Evolutionary conservation across 2,113 vertebrate genomes (phyloP), one percentile per base, ranked within the genome.

Genomic region (Psephotus haematonotus): DNA sequence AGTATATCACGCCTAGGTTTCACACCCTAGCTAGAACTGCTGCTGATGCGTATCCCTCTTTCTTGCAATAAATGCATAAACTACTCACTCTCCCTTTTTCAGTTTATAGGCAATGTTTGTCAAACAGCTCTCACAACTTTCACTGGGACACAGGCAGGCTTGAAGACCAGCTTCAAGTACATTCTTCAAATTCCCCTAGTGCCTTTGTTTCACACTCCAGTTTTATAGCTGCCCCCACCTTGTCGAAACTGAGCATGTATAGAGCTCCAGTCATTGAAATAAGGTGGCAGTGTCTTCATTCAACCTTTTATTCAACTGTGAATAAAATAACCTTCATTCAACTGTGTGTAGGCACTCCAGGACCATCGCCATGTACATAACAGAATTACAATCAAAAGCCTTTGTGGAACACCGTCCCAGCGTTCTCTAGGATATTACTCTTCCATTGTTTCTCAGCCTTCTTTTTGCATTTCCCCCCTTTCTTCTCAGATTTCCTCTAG

Each of bases 191-290:
- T 67, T 89, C 19, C 14, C 24, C 7, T 1, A 0, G 39, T 28
- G 33, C 20, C 39, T 46, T 23, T 83, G 29, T 35, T 60, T 14
- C 52, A 68, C 10, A 11, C 33, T 71, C 10, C 23, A 35, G 4
- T 55, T 43, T 41, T 53, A 55, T 3, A 59, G 60, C 69, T 93
- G 39, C 17, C 17, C 27, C 10, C 16, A n/a, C 35, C 47, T 47
- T 62, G 22, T 31, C 1, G 2, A 81, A 70, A 19, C 10, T 4
- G 31, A 28, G 13, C 10, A 33, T 0, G 3, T 29, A 33, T 6
- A 75, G 60, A 82, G 16, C 60, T 68, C 33, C 46, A 24, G 3
- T 11, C 24, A 12, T 8, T 60, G 62, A 27, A 69, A 39, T 60
- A 68, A 44, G 13, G 13, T 13, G 41, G 33, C 29, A 39, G 29